phyloP scores from a whole-genome alignment of 1,140 invertebrate genomes.

The Apis florea region DNA sequence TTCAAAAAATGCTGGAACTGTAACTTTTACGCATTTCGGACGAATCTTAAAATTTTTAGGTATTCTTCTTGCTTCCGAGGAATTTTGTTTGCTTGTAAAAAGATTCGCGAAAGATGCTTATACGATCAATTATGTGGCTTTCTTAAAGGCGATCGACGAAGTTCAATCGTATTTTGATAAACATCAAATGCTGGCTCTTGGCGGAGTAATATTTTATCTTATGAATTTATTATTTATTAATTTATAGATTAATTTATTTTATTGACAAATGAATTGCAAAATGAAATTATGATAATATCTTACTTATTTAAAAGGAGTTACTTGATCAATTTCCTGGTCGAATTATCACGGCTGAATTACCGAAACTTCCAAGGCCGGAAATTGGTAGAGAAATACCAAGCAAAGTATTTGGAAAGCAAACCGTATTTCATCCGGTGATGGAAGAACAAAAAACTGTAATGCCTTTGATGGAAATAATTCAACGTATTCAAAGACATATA shows the following conservation, averaged over 20 bases:
- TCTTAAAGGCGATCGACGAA: conserved; percentile 82
- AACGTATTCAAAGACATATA: conserved; percentile 83
- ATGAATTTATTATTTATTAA: neutral
- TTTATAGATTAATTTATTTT: neutral
- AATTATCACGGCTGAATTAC: conserved; percentile 83
- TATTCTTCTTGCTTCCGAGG: conserved; percentile 83
- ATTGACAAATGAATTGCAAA: neutral
- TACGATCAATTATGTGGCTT: conserved; percentile 87
- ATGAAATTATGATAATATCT: neutral
- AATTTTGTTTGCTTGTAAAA: conserved; percentile 85
- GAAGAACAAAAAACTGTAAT: conserved; percentile 64
- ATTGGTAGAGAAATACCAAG: conserved; percentile 80
- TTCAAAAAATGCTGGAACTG: conserved; percentile 85
- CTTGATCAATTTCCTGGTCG: conserved; percentile 82
- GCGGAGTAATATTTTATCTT: conserved; percentile 44
- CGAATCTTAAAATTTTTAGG: conserved; percentile 85
- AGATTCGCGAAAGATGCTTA: conserved; percentile 86
- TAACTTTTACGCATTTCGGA: conserved; percentile 86
- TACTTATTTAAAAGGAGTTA: conserved; percentile 75
- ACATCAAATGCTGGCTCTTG: conserved; percentile 80
- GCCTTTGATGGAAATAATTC: conserved; percentile 76
- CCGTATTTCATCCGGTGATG: conserved; percentile 82
- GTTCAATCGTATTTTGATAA: conserved; percentile 81
- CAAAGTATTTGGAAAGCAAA: conserved; percentile 80
- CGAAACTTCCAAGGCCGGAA: conserved; percentile 84